Conservation (phyloP, 1,140 invertebrate genomes). For the Brachionus sp. region DNA sequence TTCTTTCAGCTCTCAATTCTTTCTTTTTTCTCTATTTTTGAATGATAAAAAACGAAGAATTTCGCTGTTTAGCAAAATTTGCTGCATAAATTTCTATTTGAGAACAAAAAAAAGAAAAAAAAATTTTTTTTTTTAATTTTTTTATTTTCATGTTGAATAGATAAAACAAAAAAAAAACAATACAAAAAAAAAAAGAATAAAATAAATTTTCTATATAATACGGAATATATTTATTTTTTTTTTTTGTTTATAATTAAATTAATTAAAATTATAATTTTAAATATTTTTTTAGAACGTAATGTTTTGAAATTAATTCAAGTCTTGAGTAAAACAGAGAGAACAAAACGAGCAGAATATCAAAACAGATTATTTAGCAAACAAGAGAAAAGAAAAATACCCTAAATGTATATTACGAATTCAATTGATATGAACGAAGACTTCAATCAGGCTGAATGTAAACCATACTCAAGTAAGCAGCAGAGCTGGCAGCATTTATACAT, state of each 20-base stretch:
- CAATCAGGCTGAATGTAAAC: not conserved
- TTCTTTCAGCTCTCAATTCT: not conserved
- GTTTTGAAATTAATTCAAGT: not conserved
- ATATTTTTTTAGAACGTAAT: not conserved
- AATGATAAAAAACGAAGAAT: not conserved
- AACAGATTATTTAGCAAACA: not conserved
- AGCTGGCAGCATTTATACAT: too few species aligned
- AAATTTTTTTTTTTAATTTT: not conserved
- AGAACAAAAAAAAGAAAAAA: not conserved
- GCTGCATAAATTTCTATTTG: too few species aligned
- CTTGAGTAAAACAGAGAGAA: not conserved
- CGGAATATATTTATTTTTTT: too few species aligned
- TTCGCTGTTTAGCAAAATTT: not conserved
- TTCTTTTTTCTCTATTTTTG: not conserved
- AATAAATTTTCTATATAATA: too few species aligned
- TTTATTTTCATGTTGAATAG: too few species aligned
- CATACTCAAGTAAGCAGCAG: not conserved
- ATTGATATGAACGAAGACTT: constrained; percentile 13
- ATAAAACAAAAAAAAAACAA: too few species aligned
- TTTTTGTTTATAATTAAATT: not conserved
- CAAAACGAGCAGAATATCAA: not conserved
- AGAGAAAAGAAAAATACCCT: too few species aligned
- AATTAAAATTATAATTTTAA: not conserved
- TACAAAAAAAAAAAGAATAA: too few species aligned
- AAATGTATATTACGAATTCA: constrained; percentile 35